A percentile compares a stretch with the other conserved stretches of the same genome.
phyloP scores from a whole-genome alignment of 2,113 vertebrate species.

The Riparia riparia region DNA sequence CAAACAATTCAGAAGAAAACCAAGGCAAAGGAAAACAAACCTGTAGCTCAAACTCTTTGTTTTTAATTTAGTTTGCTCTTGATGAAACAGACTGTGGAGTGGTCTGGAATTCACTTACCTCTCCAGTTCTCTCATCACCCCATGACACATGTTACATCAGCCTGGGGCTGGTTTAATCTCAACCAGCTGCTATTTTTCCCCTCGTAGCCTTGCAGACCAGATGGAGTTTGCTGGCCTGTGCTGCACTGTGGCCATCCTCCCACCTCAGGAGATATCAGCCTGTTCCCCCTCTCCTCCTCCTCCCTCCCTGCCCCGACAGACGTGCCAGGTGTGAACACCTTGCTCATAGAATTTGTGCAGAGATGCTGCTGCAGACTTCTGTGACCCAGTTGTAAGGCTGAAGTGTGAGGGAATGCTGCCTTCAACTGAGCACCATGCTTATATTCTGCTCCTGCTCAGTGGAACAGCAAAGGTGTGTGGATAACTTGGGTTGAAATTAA shows the following conservation, averaged over 20 bases:
- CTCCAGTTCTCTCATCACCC: not conserved
- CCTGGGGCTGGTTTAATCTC: slow-evolving; percentile 28
- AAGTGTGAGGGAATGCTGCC: not conserved
- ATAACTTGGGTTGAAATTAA: not conserved
- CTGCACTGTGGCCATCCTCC: not conserved
- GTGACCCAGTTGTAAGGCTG: not conserved
- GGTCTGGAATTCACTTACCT: slow-evolving; percentile 7
- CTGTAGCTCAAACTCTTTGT: not conserved
- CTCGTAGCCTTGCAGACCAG: not conserved
- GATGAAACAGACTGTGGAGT: not conserved
- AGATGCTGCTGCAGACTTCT: not conserved
- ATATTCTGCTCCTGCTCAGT: not conserved
- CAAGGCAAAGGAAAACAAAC: not conserved
- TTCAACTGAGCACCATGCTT: not conserved
- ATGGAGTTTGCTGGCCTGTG: slow-evolving; percentile 11
- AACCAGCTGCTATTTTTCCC: not conserved
- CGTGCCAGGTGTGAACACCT: not conserved
- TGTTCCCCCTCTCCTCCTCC: not conserved
- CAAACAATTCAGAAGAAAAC: not conserved
- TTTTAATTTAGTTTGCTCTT: slow-evolving; percentile 10
- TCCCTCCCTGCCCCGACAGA: not conserved
- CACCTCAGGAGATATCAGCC: not conserved
- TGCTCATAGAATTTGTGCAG: not conserved
- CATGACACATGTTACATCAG: not conserved
- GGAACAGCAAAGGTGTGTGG: not conserved